Evolutionary conservation across 2,888 invertebrate species (phyloP).

Genomic region (Acanthococcus lagerstroemiae): DNA sequence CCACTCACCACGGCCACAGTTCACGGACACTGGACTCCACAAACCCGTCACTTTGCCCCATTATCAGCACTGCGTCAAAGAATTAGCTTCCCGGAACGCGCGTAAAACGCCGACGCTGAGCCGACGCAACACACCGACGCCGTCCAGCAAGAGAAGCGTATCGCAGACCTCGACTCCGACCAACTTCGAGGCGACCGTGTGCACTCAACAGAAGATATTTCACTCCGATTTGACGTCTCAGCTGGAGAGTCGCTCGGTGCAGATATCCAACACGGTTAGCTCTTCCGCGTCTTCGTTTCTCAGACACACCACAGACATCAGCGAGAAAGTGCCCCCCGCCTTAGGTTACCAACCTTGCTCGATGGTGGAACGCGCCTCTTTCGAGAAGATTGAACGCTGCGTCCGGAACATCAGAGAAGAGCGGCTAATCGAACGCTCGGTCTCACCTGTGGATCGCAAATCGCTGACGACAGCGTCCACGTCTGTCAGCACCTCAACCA

Average conservation of each 20-base stretch:
- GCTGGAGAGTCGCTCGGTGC: background rate
- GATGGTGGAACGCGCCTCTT: slow-evolving; percentile 8
- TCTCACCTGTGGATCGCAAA: background rate
- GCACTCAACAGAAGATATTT: slow-evolving; percentile 12
- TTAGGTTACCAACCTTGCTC: slow-evolving; percentile 26
- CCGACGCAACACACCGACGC: slow-evolving; percentile 1
- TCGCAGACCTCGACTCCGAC: slow-evolving; percentile 6
- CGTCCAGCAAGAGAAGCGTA: background rate
- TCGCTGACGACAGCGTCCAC: too few species aligned
- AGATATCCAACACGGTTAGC: too few species aligned
- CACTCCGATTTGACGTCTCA: background rate
- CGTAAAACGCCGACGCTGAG: background rate
- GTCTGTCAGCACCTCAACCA: background rate
- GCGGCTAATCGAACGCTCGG: background rate
- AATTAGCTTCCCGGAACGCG: slow-evolving; percentile 3
- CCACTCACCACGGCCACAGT: slow-evolving; percentile 9
- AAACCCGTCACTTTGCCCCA: slow-evolving; percentile 67
- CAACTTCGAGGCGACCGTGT: slow-evolving; percentile 20
- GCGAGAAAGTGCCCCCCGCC: slow-evolving; percentile 12
- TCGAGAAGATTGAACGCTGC: slow-evolving; percentile 7
- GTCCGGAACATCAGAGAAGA: slow-evolving; percentile 7
- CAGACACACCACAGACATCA: slow-evolving; percentile 9
- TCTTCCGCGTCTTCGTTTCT: slow-evolving; percentile 12
- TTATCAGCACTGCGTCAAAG: slow-evolving; percentile 49
- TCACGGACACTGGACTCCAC: slow-evolving; percentile 43